These are phyloP conservation scores for Kryptolebias ocellatus DNA, from an alignment of 2,797 vertebrate species.

Conservation along the genomic window DNA sequence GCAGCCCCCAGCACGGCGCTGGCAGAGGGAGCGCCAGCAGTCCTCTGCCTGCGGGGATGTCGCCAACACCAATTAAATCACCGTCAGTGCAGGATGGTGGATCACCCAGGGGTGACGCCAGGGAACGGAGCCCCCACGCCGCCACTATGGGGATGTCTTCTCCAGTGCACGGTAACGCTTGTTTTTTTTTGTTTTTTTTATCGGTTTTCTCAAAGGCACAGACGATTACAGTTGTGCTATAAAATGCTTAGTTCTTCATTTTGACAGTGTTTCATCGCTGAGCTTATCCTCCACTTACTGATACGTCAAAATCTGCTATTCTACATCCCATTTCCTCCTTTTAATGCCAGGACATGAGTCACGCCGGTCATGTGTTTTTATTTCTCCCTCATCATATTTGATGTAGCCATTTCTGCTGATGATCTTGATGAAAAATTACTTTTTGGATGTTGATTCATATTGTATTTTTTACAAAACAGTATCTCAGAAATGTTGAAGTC, in stretches of 20 bases:
- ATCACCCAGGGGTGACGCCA: constrained; percentile 74
- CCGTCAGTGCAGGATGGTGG: constrained; percentile 72
- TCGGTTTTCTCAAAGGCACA: background rate
- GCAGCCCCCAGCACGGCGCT: constrained; percentile 78
- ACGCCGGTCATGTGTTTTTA: constrained; percentile 11
- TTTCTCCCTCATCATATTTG: constrained; percentile 33
- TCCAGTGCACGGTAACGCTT: constrained; percentile 73
- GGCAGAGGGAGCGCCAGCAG: constrained; percentile 70
- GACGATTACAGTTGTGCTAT: background rate
- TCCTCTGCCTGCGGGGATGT: constrained; percentile 71
- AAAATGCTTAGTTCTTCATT: constrained; percentile 1
- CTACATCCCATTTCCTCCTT: constrained; percentile 37
- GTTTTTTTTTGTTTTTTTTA: constrained; percentile 1
- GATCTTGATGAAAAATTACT: background rate
- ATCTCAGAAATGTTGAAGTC: background rate
- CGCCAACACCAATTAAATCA: constrained; percentile 69
- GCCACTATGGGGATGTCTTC: constrained; percentile 60
- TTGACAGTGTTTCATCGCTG: background rate
- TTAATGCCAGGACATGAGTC: constrained; percentile 4
- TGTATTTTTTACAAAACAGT: background rate
- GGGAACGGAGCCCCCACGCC: constrained; percentile 71
- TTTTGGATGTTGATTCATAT: background rate
- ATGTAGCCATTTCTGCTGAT: background rate
- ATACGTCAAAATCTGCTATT: background rate
- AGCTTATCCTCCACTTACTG: constrained; percentile 25